A percentile compares a stretch with the other conserved stretches of the same genome.
Evolutionary conservation across 2,888 invertebrate species (phyloP).

Genomic region (Metellina segmentata): DNA sequence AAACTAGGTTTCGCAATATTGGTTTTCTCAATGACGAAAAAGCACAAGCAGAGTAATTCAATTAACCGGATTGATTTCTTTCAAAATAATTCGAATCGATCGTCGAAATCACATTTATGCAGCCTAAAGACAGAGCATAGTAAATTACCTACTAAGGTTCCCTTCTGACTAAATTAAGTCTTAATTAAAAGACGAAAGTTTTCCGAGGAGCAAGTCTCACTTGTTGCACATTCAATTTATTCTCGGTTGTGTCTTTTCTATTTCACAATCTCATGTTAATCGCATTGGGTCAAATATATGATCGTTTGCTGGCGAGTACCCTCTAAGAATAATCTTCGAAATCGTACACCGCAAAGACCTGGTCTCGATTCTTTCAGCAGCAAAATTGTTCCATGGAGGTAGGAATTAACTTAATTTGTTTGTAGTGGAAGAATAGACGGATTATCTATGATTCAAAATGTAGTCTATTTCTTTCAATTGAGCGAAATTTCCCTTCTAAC

Average conservation of each 20-base stretch:
- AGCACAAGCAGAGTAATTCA: background rate
- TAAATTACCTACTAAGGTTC: background rate
- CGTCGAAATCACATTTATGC: background rate
- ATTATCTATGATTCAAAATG: too few species aligned
- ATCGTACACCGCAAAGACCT: too few species aligned
- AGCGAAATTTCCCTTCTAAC: too few species aligned
- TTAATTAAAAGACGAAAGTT: conserved; percentile 37
- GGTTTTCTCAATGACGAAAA: background rate
- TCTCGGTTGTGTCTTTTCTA: background rate
- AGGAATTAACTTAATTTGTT: too few species aligned
- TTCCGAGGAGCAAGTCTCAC: conserved; percentile 7
- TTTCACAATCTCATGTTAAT: background rate
- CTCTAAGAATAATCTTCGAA: too few species aligned
- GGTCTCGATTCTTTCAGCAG: too few species aligned
- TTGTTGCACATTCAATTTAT: conserved; percentile 29
- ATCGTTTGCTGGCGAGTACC: background rate
- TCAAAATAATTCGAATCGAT: background rate
- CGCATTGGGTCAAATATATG: background rate
- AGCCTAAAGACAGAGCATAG: background rate
- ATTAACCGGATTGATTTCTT: background rate
- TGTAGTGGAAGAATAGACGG: too few species aligned
- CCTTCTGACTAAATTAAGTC: conserved; percentile 2
- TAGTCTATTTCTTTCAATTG: too few species aligned
- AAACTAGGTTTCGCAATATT: background rate
- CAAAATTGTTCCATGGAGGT: too few species aligned